Base-by-base conservation (phyloP, 2,113 vertebrate genomes). In the Hucho hucho region DNA sequence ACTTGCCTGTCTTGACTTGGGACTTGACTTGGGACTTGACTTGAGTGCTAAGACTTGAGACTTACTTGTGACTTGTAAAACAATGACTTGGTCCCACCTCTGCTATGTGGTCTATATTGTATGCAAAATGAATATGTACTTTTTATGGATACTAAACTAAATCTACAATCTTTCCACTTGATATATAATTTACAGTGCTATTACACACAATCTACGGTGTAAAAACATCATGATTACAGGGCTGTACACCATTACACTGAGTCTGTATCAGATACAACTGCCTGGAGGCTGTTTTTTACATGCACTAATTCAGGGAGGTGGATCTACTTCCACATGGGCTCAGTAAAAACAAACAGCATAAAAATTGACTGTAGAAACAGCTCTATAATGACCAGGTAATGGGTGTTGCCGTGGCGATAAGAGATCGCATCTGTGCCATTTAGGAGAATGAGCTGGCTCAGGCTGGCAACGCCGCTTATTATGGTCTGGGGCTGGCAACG, bases 301-400 rank as follows among this genome's bases (percentile, higher is more conserved):
- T 72, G 58, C 68, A 74, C 78, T 79, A 64, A 79, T 74, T 12
- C 13, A 77, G 71, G 68, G 37, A 77, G n/a, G 72, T 4, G 16
- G 28, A 26, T 67, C 66, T 64, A 77, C 77, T 87, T 86, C 84
- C 82, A 85, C 88, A 89, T 79, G 87, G 87, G 83, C 86, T 74
- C 77, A 68, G 77, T 72, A 66, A 84, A 87, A 83, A 74, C 80
- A 83, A 29, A 67, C 69, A 71, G 43, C 70, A n/a, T 63, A 71
- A 90, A 88, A 90, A 86, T 76, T 81, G 75, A 86, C 83, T 65
- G 1, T 76, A 79, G 66, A 75, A 25, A 67, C 37, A 77, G 53
- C 26, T 22, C 49, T 72, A 82, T 89, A 90, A 91, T 89, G 78
- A 89, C 37, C 64, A 76, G 84, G 90, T 89, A 83, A 87, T 81